Base-by-base conservation (phyloP, 2,797 vertebrate genomes). In the Acanthurus leucopareius region DNA sequence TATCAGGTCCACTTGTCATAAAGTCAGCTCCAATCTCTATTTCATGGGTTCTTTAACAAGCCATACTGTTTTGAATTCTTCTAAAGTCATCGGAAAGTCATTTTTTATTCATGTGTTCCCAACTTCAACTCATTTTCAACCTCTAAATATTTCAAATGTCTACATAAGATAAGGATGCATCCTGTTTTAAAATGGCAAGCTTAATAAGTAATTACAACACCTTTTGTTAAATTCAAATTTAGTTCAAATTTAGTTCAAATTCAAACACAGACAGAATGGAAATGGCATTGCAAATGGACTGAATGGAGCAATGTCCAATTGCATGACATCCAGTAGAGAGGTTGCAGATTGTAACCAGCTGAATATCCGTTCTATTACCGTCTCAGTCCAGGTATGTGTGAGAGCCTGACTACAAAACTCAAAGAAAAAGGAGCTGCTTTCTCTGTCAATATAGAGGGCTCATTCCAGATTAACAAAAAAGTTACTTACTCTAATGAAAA, bases 41-140 rank as follows among this genome's bases (percentile, higher is more conserved):
- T 90, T 88, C 67, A 86, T 87, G 83, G 67, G 64, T 72, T 89
- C 70, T 86, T 87, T 82, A 83, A 80, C 83, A 85, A 82, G 57
- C 25, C 35, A 73, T 72, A 84, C 84, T 88, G 85, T 89, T 86
- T 86, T 58, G 40, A 80, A 71, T 86, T 76, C 35, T 54, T 66
- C 65, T 65, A 22, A 20, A 75, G 62, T 40, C 48, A 49, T 15
- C 64, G 48, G 73, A 76, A 84, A 87, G 71, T 82, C 57, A 70
- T 84, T 82, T 85, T 75, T 90, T 79, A 80, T 87, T 86, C 51
- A 79, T 79, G 52, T 4, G 10, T 44, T 79, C 59, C 58, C 42
- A 72, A 61, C 48, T 74, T 79, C 62, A 89, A 64, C 57, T 90
- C 79, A 69, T 59, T 85, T 75, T 65, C 45, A 63, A 28, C 25